These are phyloP conservation scores for Pomphorhynchus laevis DNA, from an alignment of 1,140 invertebrate species.

Conservation along the genomic window DNA sequence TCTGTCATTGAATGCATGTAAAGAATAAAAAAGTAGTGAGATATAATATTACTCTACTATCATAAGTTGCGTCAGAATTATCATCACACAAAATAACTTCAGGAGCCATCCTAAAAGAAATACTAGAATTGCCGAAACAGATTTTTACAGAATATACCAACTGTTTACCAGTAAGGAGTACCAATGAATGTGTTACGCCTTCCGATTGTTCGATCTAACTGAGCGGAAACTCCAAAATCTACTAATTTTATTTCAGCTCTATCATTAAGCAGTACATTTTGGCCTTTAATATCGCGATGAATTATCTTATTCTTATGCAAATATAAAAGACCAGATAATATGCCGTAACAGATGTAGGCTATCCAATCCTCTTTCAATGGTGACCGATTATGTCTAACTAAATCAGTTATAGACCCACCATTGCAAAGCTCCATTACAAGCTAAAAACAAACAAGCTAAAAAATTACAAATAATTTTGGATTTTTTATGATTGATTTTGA, in stretches of 20 bases:
- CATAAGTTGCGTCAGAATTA: conserved; percentile 95
- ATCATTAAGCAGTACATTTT: conserved; percentile 92
- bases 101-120: conserved; percentile 30
- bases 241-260: conserved; percentile 97
- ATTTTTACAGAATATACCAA: conserved; percentile 7
- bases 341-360: conserved; percentile 88
- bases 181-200: conserved; percentile 95
- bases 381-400: conserved; percentile 49
- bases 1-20: conserved; percentile 19
- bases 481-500: neutral
- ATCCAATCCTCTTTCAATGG: conserved; percentile 98
- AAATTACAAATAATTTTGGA: neutral
- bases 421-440: conserved; percentile 99
- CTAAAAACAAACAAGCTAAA: conserved; percentile 18
- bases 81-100: conserved; percentile 98
- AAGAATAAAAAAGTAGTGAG: neutral
- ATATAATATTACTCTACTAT: conserved; percentile 34
- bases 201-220: conserved; percentile 88
- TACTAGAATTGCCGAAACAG: neutral
- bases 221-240: conserved; percentile 96
- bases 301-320: conserved; percentile 95
- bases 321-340: conserved; percentile 57
- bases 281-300: conserved; percentile 96
- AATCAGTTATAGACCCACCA: conserved; percentile 82
- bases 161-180: conserved; percentile 59